phyloP scores from a whole-genome alignment of 2,888 invertebrate species.

The Pyrgus malvae region DNA sequence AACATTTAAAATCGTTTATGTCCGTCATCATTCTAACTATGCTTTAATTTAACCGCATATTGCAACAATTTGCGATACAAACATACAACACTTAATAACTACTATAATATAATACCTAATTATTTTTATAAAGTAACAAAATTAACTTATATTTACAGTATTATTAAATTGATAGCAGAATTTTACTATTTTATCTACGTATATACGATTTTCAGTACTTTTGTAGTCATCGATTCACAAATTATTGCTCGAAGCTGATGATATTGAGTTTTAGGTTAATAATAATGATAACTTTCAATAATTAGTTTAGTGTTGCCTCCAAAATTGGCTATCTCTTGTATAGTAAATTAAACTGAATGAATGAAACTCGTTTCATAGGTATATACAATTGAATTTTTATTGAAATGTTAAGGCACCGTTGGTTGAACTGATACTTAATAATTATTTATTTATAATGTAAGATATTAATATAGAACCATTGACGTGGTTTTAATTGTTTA shows the following conservation, averaged over 20 bases:
- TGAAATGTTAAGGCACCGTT: slow-evolving; percentile 69
- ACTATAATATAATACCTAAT: slow-evolving; percentile 80
- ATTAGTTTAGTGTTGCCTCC: neutral
- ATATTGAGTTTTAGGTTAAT: slow-evolving; percentile 2
- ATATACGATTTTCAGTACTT: slow-evolving; percentile 37
- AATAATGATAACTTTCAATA: slow-evolving; percentile 7
- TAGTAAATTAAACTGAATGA: neutral
- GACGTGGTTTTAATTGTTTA: slow-evolving; percentile 34
- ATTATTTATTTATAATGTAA: slow-evolving; percentile 35
- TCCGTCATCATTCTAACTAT: slow-evolving; percentile 72
- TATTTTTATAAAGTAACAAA: slow-evolving; percentile 80
- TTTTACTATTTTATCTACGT: slow-evolving; percentile 68
- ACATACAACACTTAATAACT: slow-evolving; percentile 80
- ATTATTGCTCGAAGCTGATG: neutral
- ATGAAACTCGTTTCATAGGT: neutral
- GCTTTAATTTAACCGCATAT: slow-evolving; percentile 76
- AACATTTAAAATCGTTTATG: slow-evolving; percentile 60
- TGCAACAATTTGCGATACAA: slow-evolving; percentile 80
- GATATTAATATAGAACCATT: slow-evolving; percentile 42
- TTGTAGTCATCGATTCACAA: slow-evolving; percentile 23
- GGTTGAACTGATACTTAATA: slow-evolving; percentile 51
- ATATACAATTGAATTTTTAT: slow-evolving; percentile 17
- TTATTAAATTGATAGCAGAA: slow-evolving; percentile 76
- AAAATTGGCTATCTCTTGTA: neutral
- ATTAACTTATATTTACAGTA: slow-evolving; percentile 82